These are phyloP conservation scores for Trissolcus brochymenae DNA, from an alignment of 2,888 invertebrate species.

Conservation along the genomic window DNA sequence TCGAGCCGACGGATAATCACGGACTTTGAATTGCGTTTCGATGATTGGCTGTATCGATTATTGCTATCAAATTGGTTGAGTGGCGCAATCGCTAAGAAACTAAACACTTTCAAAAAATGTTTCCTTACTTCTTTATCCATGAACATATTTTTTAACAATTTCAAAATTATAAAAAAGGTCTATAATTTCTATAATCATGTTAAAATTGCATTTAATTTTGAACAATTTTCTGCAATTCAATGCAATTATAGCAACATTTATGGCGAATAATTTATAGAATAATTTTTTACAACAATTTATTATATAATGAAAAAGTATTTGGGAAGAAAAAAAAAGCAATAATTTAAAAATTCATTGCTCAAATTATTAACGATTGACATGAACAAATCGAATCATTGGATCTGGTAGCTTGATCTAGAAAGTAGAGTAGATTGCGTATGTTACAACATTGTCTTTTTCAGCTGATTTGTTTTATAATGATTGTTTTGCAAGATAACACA, in stretches of 20 bases:
- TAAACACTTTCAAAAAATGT: slow-evolving; percentile 8
- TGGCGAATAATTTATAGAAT: background rate
- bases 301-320: no score
- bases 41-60: slow-evolving; percentile 44
- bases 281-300: no score
- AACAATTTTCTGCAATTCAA: slow-evolving; percentile 26
- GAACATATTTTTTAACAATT: slow-evolving; percentile 2
- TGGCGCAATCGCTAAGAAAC: slow-evolving; percentile 9
- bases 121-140: background rate
- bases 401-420: slow-evolving; percentile 40
- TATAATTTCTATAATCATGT: slow-evolving; percentile 22
- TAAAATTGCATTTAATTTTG: slow-evolving; percentile 23
- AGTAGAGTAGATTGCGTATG: slow-evolving; percentile 41
- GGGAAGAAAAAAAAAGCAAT: no score
- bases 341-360: background rate
- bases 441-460: slow-evolving; percentile 25
- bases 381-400: slow-evolving; percentile 38
- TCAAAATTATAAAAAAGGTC: background rate
- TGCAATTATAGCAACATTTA: slow-evolving; percentile 7
- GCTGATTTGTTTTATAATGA: slow-evolving; percentile 32
- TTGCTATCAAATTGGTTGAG: slow-evolving; percentile 33
- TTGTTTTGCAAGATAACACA: slow-evolving; percentile 38
- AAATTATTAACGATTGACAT: slow-evolving; percentile 21
- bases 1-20: slow-evolving; percentile 30
- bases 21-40: slow-evolving; percentile 38